Conservation (phyloP, 2,113 vertebrate genomes). For the Puffinus mauretanicus region DNA sequence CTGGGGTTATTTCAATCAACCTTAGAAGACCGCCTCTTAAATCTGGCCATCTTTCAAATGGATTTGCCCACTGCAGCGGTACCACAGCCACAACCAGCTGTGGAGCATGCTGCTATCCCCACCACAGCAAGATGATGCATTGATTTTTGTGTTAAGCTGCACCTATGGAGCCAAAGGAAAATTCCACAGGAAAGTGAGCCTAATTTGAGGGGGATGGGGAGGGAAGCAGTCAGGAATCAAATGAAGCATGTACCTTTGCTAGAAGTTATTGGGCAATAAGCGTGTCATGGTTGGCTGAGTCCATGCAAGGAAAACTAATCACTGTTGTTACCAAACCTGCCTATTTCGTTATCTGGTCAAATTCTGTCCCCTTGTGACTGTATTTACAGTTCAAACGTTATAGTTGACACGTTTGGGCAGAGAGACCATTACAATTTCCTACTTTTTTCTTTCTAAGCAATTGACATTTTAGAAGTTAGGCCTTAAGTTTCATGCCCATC, state of each 20-base stretch:
- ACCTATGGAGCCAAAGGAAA: not conserved
- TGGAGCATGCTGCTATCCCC: not conserved
- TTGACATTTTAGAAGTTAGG: not conserved
- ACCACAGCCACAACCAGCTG: not conserved
- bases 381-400: not conserved
- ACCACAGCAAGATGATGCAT: not conserved
- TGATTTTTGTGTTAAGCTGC: not conserved
- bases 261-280: not conserved
- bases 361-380: not conserved
- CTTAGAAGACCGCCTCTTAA: not conserved
- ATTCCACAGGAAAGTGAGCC: not conserved
- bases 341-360: not conserved
- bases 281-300: not conserved
- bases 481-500: not conserved
- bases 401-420: not conserved
- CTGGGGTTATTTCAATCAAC: slow-evolving; percentile 42
- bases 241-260: not conserved
- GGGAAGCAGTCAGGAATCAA: not conserved
- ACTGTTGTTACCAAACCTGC: not conserved
- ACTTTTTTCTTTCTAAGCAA: not conserved
- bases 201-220: not conserved
- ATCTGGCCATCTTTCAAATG: not conserved
- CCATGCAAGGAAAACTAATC: not conserved
- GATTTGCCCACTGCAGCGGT: not conserved
- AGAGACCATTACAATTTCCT: not conserved